phyloP scores from a whole-genome alignment of 2,888 invertebrate genomes.

The Chydorus sphaericus region DNA sequence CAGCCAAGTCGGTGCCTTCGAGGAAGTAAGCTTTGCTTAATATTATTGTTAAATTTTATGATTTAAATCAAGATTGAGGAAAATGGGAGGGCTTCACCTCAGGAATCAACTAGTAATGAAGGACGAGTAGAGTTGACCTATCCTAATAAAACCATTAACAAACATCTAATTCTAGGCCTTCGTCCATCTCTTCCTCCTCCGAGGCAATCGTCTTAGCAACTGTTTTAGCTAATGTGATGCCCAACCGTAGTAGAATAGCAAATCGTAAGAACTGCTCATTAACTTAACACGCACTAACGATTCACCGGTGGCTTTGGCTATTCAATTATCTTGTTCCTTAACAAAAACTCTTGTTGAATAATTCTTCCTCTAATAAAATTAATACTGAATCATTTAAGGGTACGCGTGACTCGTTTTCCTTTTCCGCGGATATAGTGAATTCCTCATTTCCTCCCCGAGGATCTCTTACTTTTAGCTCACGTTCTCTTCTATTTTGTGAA shows the following conservation, averaged over 20 bases:
- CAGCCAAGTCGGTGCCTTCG: slow-evolving; percentile 80
- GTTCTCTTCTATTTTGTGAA: too few relatives aligned
- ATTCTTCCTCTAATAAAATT: too few relatives aligned
- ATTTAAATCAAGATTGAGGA: too few relatives aligned
- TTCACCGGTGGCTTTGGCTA: too few relatives aligned
- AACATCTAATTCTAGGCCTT: slow-evolving; percentile 1
- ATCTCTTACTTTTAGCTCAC: too few relatives aligned
- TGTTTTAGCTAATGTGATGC: slow-evolving; percentile 3
- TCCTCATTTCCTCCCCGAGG: too few relatives aligned
- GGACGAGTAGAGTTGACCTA: too few relatives aligned
- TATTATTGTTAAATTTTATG: neutral
- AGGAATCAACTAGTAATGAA: neutral
- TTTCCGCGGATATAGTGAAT: too few relatives aligned
- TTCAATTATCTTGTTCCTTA: slow-evolving; percentile 18
- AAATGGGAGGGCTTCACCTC: neutral
- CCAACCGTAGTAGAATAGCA: slow-evolving; percentile 4
- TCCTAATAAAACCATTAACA: neutral
- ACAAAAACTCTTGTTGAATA: too few relatives aligned
- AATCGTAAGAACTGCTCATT: slow-evolving; percentile 5
- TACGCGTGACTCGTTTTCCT: too few relatives aligned
- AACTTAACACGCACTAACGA: slow-evolving; percentile 3
- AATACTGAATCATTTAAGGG: too few relatives aligned
- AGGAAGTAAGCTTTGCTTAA: slow-evolving; percentile 61
- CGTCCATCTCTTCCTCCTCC: neutral
- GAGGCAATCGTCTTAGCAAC: slow-evolving; percentile 4